A percentile compares a stretch with the other conserved stretches of the same genome.
phyloP scores from a whole-genome alignment of 2,113 vertebrate species.

The Ceratotherium simum region DNA sequence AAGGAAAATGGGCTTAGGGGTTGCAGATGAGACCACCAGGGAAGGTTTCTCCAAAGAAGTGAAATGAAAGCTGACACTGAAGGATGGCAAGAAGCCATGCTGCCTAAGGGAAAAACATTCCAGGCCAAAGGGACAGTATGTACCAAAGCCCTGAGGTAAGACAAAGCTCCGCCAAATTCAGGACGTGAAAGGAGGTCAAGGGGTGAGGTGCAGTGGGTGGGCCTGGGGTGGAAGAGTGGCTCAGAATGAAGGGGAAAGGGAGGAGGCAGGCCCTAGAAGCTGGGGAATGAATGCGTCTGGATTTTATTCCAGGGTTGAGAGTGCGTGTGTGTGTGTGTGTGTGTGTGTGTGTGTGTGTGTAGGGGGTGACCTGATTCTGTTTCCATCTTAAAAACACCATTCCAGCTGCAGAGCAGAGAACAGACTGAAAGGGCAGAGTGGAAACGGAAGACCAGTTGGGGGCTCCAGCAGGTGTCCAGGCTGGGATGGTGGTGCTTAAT shows the following conservation, averaged over 20 bases:
- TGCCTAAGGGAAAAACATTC: not conserved
- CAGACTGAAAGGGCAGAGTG: not conserved
- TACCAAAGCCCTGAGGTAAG: not conserved
- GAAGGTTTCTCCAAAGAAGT: not conserved
- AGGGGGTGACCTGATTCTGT: not conserved
- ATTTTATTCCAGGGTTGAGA: not conserved
- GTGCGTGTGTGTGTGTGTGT: no score
- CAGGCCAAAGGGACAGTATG: not conserved
- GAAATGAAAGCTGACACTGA: not conserved
- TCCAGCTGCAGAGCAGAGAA: conserved; percentile 9
- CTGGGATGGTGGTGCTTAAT: not conserved
- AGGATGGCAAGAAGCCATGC: not conserved
- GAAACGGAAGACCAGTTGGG: not conserved
- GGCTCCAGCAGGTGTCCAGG: not conserved
- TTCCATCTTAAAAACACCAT: not conserved
- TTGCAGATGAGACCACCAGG: not conserved
- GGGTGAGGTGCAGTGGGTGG: no score
- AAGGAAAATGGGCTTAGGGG: not conserved
- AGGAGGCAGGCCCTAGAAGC: not conserved
- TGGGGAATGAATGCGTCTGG: not conserved
- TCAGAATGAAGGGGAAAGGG: not conserved
- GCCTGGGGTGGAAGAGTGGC: not conserved
- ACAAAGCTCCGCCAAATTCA: not conserved
- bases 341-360: accelerated
- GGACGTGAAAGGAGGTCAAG: not conserved